Conservation (phyloP, 2,797 vertebrate species). For the Lacerta viridis region DNA sequence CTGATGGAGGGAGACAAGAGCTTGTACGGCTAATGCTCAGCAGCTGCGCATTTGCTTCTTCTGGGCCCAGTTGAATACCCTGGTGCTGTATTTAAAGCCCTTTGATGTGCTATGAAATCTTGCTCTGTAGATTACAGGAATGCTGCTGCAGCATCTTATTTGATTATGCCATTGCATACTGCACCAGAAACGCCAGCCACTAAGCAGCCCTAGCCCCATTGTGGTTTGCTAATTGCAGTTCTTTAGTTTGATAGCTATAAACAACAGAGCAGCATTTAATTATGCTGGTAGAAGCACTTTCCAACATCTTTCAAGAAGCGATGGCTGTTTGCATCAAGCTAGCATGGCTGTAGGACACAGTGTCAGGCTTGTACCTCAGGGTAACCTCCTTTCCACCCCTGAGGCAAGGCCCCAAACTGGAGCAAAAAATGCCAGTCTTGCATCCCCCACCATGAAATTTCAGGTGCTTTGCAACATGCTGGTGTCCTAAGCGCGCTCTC, state of each 20-base stretch:
- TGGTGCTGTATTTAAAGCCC: background rate
- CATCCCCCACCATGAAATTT: background rate
- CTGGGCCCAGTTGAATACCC: background rate
- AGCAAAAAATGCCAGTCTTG: background rate
- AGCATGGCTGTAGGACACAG: background rate
- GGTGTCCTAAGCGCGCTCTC: background rate
- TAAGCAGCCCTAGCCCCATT: background rate
- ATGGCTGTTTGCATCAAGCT: background rate
- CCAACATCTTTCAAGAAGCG: background rate
- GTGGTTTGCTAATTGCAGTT: background rate
- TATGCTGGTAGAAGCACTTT: background rate
- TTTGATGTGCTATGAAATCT: background rate
- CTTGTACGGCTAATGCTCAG: background rate
- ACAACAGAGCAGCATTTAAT: slow-evolving; percentile 9
- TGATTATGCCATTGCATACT: background rate
- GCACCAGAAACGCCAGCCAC: background rate
- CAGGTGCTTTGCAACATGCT: background rate
- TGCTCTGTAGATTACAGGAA: too few species aligned
- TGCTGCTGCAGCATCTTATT: background rate
- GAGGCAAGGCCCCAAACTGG: background rate
- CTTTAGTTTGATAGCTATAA: background rate
- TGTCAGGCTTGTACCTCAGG: background rate
- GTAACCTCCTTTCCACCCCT: background rate
- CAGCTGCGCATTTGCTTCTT: background rate
- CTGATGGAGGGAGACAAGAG: background rate